Percentiles rank a stretch among this genome's conserved stretches.
phyloP scores from a whole-genome alignment of 2,113 vertebrate genomes.

The Thamnophis sirtalis region DNA sequence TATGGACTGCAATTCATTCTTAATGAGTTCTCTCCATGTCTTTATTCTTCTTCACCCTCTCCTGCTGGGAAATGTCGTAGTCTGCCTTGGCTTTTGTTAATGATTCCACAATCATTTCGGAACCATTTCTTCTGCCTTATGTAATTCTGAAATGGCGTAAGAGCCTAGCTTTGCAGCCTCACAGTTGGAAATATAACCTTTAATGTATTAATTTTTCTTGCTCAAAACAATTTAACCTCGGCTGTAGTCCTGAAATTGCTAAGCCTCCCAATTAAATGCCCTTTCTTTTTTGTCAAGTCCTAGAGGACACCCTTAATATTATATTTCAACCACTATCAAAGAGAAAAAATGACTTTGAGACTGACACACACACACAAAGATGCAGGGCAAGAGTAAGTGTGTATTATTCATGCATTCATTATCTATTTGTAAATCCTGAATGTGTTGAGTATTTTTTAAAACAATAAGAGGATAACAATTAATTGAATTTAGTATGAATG shows the following conservation, averaged over 20 bases:
- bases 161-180: slow-evolving; percentile 76
- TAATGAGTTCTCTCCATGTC: slow-evolving; percentile 85
- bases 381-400: background rate
- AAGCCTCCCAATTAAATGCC: slow-evolving; percentile 82
- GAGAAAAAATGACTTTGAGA: slow-evolving; percentile 25
- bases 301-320: slow-evolving; percentile 68
- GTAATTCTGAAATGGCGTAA: slow-evolving; percentile 77
- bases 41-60: slow-evolving; percentile 79
- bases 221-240: slow-evolving; percentile 89
- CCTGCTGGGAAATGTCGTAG: slow-evolving; percentile 85
- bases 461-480: slow-evolving; percentile 51
- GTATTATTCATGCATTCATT: slow-evolving; percentile 60
- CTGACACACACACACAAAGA: background rate
- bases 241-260: slow-evolving; percentile 83
- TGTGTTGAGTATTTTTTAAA: slow-evolving; percentile 51
- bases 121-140: slow-evolving; percentile 82
- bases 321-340: slow-evolving; percentile 60
- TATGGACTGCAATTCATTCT: slow-evolving; percentile 89
- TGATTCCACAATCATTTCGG: slow-evolving; percentile 81
- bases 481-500: slow-evolving; percentile 64
- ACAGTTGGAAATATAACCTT: slow-evolving; percentile 84
- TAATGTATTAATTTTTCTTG: slow-evolving; percentile 87
- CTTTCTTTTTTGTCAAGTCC: slow-evolving; percentile 69
- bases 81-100: slow-evolving; percentile 82
- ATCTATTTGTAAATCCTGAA: slow-evolving; percentile 67